Percentiles rank a stretch among this genome's conserved stretches.
These are phyloP conservation scores for Chaetodon trifasciatus DNA, from an alignment of 2,797 vertebrate genomes.

Conservation along the genomic window DNA sequence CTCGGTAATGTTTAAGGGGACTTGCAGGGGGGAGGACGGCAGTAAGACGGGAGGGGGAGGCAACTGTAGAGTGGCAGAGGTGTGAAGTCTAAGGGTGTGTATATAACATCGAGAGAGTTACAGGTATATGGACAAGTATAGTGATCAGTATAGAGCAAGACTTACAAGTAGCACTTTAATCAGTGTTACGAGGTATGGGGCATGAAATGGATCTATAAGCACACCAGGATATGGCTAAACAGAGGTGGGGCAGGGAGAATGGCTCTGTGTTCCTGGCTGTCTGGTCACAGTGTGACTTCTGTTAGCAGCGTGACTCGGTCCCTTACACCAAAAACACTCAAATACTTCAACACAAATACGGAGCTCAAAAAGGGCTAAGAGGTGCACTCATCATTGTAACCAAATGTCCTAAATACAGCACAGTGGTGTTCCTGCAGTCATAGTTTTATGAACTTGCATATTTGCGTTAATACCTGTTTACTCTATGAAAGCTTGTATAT, in stretches of 20 bases:
- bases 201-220: constrained; percentile 16
- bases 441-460: background rate
- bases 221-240: background rate
- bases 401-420: background rate
- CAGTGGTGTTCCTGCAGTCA: background rate
- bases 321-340: background rate
- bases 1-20: constrained; percentile 73
- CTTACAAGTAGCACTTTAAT: constrained; percentile 26
- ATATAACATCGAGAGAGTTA: constrained; percentile 4
- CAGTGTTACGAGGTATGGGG: constrained; percentile 1
- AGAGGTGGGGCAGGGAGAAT: background rate
- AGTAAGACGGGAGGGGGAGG: background rate
- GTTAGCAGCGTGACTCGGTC: background rate
- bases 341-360: background rate
- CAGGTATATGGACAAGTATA: constrained; percentile 3
- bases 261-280: background rate
- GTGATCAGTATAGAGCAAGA: constrained; percentile 28
- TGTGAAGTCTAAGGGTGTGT: constrained; percentile 25
- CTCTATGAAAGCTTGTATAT: background rate
- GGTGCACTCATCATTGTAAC: too few relatives aligned
- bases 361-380: background rate
- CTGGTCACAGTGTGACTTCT: background rate
- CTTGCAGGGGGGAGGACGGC: background rate
- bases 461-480: background rate
- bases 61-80: constrained; percentile 3